Evolutionary conservation across 2,797 vertebrate genomes (phyloP).

Genomic region (Leucoraja ocellata): DNA sequence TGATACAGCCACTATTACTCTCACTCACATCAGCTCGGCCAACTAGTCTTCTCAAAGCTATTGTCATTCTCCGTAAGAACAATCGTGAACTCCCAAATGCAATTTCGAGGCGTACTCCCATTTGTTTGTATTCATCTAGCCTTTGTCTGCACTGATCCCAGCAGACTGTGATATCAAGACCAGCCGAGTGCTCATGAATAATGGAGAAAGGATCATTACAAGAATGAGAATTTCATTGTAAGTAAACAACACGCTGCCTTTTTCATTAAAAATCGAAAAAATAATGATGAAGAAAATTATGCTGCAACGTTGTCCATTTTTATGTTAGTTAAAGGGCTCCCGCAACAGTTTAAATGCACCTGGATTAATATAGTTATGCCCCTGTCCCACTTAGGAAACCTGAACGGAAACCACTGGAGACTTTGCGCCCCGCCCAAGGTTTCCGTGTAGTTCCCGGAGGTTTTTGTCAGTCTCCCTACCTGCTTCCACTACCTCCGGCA

Average conservation of each 20-base stretch:
- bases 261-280: constrained; percentile 8
- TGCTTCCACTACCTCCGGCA: no score
- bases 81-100: neutral
- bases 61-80: no score
- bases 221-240: neutral
- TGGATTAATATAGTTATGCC: no score
- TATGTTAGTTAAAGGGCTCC: no score
- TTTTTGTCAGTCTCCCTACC: no score
- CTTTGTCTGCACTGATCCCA: neutral
- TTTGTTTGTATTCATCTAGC: neutral
- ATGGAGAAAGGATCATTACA: neutral
- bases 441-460: no score
- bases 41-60: neutral
- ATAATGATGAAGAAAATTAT: constrained; percentile 12
- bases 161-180: neutral
- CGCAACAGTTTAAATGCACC: no score
- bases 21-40: neutral
- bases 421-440: no score
- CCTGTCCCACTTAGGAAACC: no score
- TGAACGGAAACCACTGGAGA: no score
- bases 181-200: constrained; percentile 15
- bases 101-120: neutral
- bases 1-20: neutral
- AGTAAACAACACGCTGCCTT: neutral
- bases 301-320: neutral